Evolutionary conservation across 2,888 invertebrate genomes (phyloP).

Genomic region (Pasiphila rectangulata): DNA sequence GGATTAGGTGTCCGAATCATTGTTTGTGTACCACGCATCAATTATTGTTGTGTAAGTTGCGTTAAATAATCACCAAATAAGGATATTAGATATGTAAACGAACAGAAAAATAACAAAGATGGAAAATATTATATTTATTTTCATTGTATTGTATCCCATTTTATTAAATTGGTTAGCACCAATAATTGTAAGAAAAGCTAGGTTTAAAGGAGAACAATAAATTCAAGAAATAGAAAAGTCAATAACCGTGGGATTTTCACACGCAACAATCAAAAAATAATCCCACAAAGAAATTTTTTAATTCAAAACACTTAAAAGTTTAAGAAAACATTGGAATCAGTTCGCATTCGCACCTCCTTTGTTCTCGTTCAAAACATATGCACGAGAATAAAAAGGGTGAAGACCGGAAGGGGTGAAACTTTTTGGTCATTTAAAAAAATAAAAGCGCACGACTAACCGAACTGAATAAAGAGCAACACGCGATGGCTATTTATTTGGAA

Average conservation of each 20-base stretch:
- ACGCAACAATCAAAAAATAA: conserved; percentile 37
- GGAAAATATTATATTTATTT: too few species aligned
- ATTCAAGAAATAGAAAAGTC: neutral
- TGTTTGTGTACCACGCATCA: neutral
- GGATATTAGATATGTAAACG: too few species aligned
- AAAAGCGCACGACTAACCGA: conserved; percentile 41
- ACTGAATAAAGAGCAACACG: conserved; percentile 52
- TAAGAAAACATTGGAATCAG: conserved; percentile 49
- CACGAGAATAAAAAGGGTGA: conserved; percentile 46
- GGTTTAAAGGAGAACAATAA: too few species aligned
- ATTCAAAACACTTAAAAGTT: conserved; percentile 45
- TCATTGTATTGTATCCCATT: too few species aligned
- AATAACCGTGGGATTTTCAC: conserved; percentile 35
- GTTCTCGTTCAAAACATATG: conserved; percentile 65
- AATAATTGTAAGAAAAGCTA: too few species aligned
- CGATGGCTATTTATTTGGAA: conserved; percentile 47
- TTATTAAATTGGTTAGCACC: too few species aligned
- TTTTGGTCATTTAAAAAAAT: conserved; percentile 38
- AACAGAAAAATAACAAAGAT: too few species aligned
- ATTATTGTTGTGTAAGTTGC: neutral
- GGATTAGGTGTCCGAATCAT: conserved; percentile 1
- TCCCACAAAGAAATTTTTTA: conserved; percentile 28
- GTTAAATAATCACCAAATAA: too few species aligned
- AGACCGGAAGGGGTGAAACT: conserved; percentile 14
- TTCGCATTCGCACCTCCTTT: conserved; percentile 44